Conservation (phyloP, 2,797 vertebrate genomes). For the Takifugu rubripes region DNA sequence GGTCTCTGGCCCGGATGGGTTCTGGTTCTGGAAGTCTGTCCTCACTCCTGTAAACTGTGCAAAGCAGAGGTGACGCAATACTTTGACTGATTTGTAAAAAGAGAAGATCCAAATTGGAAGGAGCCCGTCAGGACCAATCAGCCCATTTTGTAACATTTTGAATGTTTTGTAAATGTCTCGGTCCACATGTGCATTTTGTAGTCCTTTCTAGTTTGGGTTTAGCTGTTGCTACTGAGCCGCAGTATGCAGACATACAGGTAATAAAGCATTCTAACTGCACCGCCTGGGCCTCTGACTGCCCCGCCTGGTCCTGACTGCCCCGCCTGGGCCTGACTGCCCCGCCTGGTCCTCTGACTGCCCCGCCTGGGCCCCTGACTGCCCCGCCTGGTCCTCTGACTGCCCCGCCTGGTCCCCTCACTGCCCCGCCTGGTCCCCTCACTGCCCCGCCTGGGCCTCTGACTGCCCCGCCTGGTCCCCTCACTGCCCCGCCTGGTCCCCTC, state of each 20-base stretch:
- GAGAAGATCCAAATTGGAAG: conserved; percentile 78
- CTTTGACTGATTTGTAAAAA: conserved; percentile 86
- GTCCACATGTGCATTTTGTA: conserved; percentile 97
- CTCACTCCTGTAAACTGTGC: conserved; percentile 86
- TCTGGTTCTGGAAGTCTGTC: conserved; percentile 71
- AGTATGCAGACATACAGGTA: conserved; percentile 95
- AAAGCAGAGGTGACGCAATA: conserved; percentile 74
- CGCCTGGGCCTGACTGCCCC: too few relatives aligned
- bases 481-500: too few relatives aligned
- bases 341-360: too few relatives aligned
- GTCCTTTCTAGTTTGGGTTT: conserved; percentile 94
- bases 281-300: conserved; percentile 36
- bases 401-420: too few relatives aligned
- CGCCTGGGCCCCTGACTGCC: too few relatives aligned
- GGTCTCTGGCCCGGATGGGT: too few relatives aligned
- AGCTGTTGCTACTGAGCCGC: conserved; percentile 90
- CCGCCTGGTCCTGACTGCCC: too few relatives aligned
- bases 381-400: too few relatives aligned
- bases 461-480: too few relatives aligned
- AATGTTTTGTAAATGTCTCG: conserved; percentile 98
- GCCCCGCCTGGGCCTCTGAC: too few relatives aligned
- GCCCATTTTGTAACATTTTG: conserved; percentile 97
- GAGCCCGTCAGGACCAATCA: conserved; percentile 94
- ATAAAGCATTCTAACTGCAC: conserved; percentile 92
- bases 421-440: too few relatives aligned